Percentiles rank a stretch among this genome's conserved stretches.
Evolutionary conservation across 2,113 vertebrate species (phyloP).

Genomic region (Malurus melanocephalus): DNA sequence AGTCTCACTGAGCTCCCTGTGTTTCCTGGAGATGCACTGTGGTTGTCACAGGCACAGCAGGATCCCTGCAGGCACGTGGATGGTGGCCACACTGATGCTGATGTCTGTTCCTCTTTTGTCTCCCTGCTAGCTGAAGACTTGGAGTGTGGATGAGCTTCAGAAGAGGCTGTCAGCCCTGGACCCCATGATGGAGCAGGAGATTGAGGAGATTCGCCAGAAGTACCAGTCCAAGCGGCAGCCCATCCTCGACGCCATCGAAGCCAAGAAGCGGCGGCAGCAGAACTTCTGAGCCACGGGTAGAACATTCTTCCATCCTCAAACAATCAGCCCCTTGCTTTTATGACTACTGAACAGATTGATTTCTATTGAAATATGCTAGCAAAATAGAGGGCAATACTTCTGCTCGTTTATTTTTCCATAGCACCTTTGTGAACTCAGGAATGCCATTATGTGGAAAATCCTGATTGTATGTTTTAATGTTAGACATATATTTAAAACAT

Average conservation of each 20-base stretch:
- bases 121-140: slow-evolving; percentile 79
- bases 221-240: slow-evolving; percentile 92
- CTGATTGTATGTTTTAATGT: slow-evolving; percentile 25
- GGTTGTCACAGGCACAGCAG: fast-evolving
- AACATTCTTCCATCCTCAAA: not conserved
- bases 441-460: slow-evolving; percentile 24
- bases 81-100: not conserved
- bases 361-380: slow-evolving; percentile 34
- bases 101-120: not conserved
- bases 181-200: slow-evolving; percentile 96
- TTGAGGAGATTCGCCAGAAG: slow-evolving; percentile 91
- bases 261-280: slow-evolving; percentile 89
- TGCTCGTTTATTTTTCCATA: slow-evolving; percentile 53
- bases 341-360: slow-evolving; percentile 34
- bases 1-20: fast-evolving
- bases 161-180: slow-evolving; percentile 83
- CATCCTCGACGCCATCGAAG: slow-evolving; percentile 91
- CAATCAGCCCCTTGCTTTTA: slow-evolving; percentile 38
- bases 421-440: slow-evolving; percentile 76
- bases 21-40: not conserved
- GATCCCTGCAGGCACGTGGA: not conserved
- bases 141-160: slow-evolving; percentile 88
- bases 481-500: not conserved
- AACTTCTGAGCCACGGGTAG: slow-evolving; percentile 77
- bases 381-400: slow-evolving; percentile 48